Evolutionary conservation across 2,888 invertebrate genomes (phyloP), one percentile per base, ranked within the genome.

Genomic region (Patella depressa): DNA sequence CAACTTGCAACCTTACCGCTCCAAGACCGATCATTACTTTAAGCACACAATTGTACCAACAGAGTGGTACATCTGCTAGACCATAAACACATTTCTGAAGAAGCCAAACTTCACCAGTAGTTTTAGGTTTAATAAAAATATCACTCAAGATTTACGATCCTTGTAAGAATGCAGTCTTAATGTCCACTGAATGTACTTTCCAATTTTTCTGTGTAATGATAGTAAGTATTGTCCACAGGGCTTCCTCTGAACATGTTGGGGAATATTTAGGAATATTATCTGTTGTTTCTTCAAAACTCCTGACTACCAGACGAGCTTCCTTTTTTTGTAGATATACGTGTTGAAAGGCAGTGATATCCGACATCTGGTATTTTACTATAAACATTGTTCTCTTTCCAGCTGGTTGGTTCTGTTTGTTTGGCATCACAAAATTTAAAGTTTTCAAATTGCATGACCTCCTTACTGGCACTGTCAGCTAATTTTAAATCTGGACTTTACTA

Each of bases 241-340:
- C 72, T 24, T 76, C 76, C 24, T 24, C 15, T n/a, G 54, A 71
- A 71, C 76, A 76, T 17, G 76, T 76, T 71, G 76, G 71, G 9
- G 72, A 76, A 71, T 76, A 71, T 59, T 59, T 59, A 29, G 17
- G 19, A 71, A 71, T n/a, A 54, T 71, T 29, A 53, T 76, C 53
- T 19, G 45, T 73, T 34, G 19, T 59, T 65, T 77, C 77, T 45
- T 77, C 77, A 77, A 77, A 77, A 17, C 77, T 73, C 34, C 77
- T n/a, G 29, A 73, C 77, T 45, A 77, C 77, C 65, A 76, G 69
- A 45, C 76, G 71, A 72, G 72, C 72, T 29, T 76, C 55, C 72
- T 29, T 76, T 76, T 45, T 24, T 29, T 55, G 71, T 76, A 72
- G 11, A n/a, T 19, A 77, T 54, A n/a, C 77, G 12, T 29, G 54